phyloP scores from a whole-genome alignment of 2,113 vertebrate genomes.

The Antechinus flavipes region DNA sequence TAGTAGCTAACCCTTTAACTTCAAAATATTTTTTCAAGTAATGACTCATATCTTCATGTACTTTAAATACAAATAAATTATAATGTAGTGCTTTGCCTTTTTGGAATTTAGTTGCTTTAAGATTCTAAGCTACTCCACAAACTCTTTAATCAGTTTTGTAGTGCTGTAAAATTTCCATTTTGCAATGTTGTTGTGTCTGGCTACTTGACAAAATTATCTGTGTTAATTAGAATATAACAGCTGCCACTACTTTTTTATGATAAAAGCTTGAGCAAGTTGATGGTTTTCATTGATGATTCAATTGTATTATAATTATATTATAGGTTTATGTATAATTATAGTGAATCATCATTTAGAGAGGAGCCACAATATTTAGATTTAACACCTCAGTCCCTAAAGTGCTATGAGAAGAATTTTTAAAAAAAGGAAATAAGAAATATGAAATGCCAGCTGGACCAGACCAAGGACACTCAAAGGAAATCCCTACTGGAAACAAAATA shows the following conservation, averaged over 20 bases:
- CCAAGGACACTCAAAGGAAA: not conserved
- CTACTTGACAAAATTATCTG: constrained; percentile 53
- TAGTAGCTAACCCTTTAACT: not conserved
- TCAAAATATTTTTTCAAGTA: constrained; percentile 10
- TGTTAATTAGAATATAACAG: not conserved
- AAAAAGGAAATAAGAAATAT: not conserved
- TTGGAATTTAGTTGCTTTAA: not conserved
- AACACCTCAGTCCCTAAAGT: not conserved
- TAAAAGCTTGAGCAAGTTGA: constrained; percentile 30
- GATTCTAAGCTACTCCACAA: not conserved
- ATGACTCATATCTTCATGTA: not conserved
- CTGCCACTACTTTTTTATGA: constrained; percentile 19
- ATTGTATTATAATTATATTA: not conserved
- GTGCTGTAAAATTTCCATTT: constrained; percentile 57
- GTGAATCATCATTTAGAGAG: not conserved
- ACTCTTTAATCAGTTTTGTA: constrained; percentile 34
- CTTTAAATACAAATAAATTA: not conserved
- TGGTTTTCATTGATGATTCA: not conserved
- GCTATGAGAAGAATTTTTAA: not conserved
- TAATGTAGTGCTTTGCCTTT: not conserved
- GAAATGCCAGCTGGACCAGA: not conserved
- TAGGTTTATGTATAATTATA: not conserved
- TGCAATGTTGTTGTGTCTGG: constrained; percentile 31
- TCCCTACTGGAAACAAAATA: not conserved
- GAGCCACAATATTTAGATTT: not conserved